Evolutionary conservation across 2,888 invertebrate genomes (phyloP).

Genomic region (Synergus umbraculus): DNA sequence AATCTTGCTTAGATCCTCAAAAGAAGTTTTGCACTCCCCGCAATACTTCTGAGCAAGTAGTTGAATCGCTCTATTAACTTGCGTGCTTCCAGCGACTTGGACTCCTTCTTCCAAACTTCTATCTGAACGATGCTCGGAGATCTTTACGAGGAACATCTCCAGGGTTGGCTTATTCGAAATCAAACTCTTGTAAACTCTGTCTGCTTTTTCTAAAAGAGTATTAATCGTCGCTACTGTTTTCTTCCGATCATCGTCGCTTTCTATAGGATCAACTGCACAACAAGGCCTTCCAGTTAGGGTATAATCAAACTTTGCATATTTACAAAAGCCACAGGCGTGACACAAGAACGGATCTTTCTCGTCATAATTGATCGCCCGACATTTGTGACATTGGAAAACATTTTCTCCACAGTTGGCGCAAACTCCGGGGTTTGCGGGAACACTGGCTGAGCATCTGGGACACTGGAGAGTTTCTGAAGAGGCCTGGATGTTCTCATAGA

Average conservation of each 20-base stretch:
- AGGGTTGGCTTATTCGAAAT: slow-evolving; percentile 93
- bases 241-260: slow-evolving; percentile 97
- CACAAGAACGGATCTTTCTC: slow-evolving; percentile 99
- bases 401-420: slow-evolving; percentile 99
- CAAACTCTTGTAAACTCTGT: slow-evolving; percentile 94
- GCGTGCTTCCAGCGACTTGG: slow-evolving; percentile 78
- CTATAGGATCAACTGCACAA: slow-evolving; percentile 98
- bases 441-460: slow-evolving; percentile 96
- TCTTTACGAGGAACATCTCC: slow-evolving; percentile 91
- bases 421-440: slow-evolving; percentile 98
- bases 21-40: slow-evolving; percentile 94
- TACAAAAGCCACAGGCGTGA: slow-evolving; percentile 99
- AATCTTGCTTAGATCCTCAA: slow-evolving; percentile 95
- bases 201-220: slow-evolving; percentile 94
- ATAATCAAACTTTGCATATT: slow-evolving; percentile 99
- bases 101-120: slow-evolving; percentile 79
- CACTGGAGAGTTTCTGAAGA: slow-evolving; percentile 97
- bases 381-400: slow-evolving; percentile 99
- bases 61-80: slow-evolving; percentile 96
- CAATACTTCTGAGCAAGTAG: slow-evolving; percentile 96
- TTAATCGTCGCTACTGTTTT: slow-evolving; percentile 96
- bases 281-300: slow-evolving; percentile 93
- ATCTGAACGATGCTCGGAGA: slow-evolving; percentile 91
- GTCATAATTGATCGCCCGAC: slow-evolving; percentile 98
- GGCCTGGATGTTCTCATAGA: slow-evolving; percentile 96